A percentile compares a stretch with the other conserved stretches of the same genome.
These are phyloP conservation scores for Gymnocypris eckloni DNA, from an alignment of 2,797 vertebrate species.

Conservation along the genomic window DNA sequence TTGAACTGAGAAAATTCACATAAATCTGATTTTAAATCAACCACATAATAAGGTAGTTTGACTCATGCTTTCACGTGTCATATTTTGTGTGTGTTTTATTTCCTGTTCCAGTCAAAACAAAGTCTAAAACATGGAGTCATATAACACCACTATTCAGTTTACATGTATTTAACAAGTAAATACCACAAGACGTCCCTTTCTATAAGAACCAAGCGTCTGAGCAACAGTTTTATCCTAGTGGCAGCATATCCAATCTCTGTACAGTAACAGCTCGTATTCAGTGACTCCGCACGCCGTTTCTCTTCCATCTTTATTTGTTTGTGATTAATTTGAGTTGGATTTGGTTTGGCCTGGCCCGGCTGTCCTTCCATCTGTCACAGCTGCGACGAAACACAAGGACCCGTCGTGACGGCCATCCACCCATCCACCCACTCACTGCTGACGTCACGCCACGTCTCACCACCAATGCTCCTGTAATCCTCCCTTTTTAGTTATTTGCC, in stretches of 20 bases:
- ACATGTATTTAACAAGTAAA: background rate
- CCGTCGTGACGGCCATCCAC: constrained; percentile 54
- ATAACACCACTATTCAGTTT: background rate
- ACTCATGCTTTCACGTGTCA: background rate
- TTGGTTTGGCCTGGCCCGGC: constrained; percentile 72
- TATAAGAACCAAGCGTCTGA: background rate
- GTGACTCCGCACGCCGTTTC: constrained; percentile 56
- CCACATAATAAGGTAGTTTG: background rate
- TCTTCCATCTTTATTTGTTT: constrained; percentile 70
- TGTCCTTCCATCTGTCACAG: constrained; percentile 75
- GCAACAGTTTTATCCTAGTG: background rate
- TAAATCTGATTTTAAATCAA: constrained; percentile 26
- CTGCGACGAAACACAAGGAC: constrained; percentile 63
- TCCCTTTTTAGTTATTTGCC: constrained; percentile 1
- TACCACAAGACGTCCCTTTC: background rate
- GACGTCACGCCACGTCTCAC: constrained; percentile 48
- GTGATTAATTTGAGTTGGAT: constrained; percentile 73
- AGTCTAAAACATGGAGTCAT: background rate
- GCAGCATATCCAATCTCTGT: background rate
- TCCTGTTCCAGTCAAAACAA: background rate
- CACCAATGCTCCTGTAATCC: constrained; percentile 33
- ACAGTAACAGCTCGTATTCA: constrained; percentile 31
- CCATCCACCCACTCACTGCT: constrained; percentile 51
- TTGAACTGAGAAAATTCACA: background rate
- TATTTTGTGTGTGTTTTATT: background rate